These are phyloP conservation scores for Argyresthia goedartella DNA, from an alignment of 2,888 invertebrate species.

Conservation along the genomic window DNA sequence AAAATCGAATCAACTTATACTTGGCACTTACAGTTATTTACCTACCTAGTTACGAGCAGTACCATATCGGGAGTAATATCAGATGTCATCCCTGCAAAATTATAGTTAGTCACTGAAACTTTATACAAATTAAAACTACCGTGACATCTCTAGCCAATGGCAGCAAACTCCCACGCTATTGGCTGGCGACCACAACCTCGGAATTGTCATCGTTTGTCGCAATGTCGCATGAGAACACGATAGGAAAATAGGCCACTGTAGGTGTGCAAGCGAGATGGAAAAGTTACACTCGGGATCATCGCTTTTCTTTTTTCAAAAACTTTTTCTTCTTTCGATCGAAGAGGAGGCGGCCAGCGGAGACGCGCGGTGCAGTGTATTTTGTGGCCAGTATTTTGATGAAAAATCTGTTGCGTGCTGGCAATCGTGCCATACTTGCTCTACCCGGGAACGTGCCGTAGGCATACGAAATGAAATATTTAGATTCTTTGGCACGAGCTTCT, in stretches of 20 bases:
- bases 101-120: conserved; percentile 2
- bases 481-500: conserved; percentile 43
- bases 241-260: conserved; percentile 10
- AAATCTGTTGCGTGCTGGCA: too few species aligned
- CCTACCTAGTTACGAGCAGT: too few species aligned
- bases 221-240: conserved; percentile 31
- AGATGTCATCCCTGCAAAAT: conserved; percentile 4
- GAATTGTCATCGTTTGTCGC: conserved; percentile 50
- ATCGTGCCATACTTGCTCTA: too few species aligned
- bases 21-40: too few species aligned
- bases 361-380: too few species aligned
- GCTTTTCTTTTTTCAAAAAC: conserved; percentile 1
- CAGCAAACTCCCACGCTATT: conserved; percentile 30
- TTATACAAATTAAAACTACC: conserved; percentile 7
- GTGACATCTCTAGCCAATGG: conserved; percentile 41
- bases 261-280: not conserved
- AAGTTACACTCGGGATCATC: not conserved
- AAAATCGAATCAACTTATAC: too few species aligned
- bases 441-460: conserved; percentile 5
- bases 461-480: conserved; percentile 11
- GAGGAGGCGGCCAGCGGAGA: too few species aligned
- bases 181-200: conserved; percentile 25
- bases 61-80: not conserved
- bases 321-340: too few species aligned
- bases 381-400: too few species aligned